Base-by-base conservation (phyloP, 1,140 invertebrate genomes). In the Drosophila funebris region DNA sequence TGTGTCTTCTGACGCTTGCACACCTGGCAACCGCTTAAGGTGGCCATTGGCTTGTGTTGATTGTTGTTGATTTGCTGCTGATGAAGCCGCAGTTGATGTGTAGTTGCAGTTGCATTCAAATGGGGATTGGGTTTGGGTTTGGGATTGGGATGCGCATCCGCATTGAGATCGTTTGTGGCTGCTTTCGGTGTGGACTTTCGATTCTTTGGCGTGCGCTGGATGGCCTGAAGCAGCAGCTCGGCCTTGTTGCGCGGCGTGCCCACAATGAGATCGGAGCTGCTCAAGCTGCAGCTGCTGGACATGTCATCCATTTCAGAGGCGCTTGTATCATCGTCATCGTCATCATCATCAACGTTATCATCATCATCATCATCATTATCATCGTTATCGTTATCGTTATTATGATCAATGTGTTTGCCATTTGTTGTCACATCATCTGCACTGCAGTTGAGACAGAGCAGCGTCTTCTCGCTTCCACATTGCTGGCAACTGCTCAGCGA, bases 1-100 rank as follows among this genome's bases (percentile, higher is more conserved):
- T 91, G 87, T 11, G 91, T 92, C 67, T 92, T 92, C 52, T 92
- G 91, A 0, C 91, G 82, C 41, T 92, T 92, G 68, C 91, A 92
- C 36, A 91, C 71, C 48, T 90, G 91, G 50, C 91, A 85, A 0
- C 81, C 84, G 3, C 82, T 88, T 3, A 14, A 27, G 2, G 56
- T 31, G 11, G 54, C 24, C n/a, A 33, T 53, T 24, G 58, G 58
- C 43, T 87, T 81, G 16, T 29, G 33, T 37, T 69, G 63, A 37
- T 79, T 84, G n/a, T 80, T 83, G 46, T 80, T 79, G 27, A 70
- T 73, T 8, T 43, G 37, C 11, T 60, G 56, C 7, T 33, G 16
- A 2, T 31, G n/a, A 3, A 13, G 56, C 11, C 4, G 41, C n/a
- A 22, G 14, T n/a, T 44, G 46, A 27, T 27, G n/a, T 27, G 24